Conservation (phyloP, 2,113 vertebrate genomes). For the Rhinolophus sinicus region DNA sequence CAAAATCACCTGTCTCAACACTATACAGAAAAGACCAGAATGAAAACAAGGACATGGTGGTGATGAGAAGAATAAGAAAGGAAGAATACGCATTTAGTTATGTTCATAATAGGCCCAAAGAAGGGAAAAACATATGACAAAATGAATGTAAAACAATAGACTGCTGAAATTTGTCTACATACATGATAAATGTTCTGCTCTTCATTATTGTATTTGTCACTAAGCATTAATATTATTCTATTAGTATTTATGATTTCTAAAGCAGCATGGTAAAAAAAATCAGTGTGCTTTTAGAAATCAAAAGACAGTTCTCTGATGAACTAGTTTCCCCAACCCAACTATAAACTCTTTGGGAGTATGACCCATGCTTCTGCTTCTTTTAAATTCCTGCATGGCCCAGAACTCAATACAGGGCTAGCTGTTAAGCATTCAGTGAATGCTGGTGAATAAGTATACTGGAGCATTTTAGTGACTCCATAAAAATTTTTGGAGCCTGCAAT, state of each 20-base stretch:
- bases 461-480: not conserved
- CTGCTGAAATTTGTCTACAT: not conserved
- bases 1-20: not conserved
- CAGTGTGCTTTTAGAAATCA: not conserved
- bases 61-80: not conserved
- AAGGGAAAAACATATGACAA: not conserved
- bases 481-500: not conserved
- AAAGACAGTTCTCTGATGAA: not conserved
- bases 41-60: not conserved
- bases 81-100: not conserved
- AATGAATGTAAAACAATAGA: not conserved
- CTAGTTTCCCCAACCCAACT: not conserved
- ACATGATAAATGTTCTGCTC: not conserved
- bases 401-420: not conserved
- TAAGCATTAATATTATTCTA: not conserved
- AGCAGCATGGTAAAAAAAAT: not conserved
- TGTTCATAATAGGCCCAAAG: not conserved
- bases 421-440: not conserved
- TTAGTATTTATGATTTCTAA: not conserved
- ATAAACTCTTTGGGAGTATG: not conserved
- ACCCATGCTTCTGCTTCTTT: not conserved
- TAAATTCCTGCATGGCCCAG: not conserved
- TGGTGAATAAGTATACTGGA: not conserved
- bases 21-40: not conserved
- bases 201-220: not conserved